phyloP scores from a whole-genome alignment of 2,888 invertebrate genomes.

The Hesperia comma region DNA sequence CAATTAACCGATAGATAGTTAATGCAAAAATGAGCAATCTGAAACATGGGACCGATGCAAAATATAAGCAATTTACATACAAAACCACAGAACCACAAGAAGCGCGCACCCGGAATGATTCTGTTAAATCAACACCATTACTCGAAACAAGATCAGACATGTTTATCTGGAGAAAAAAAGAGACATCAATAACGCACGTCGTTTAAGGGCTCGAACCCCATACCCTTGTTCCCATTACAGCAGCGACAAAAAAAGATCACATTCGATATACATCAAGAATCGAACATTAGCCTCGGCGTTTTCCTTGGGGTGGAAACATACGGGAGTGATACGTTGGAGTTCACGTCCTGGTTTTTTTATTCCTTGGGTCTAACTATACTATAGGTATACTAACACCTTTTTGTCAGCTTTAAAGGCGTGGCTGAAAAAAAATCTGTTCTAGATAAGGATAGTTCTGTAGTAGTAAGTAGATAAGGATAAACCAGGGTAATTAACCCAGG shows the following conservation, averaged over 20 bases:
- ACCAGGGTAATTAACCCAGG: too few relatives aligned
- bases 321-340: constrained; percentile 40
- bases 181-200: constrained; percentile 75
- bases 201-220: constrained; percentile 56
- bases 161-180: constrained; percentile 66
- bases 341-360: constrained; percentile 5
- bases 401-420: too few relatives aligned
- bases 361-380: too few relatives aligned
- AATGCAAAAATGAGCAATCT: background rate
- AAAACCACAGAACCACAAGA: constrained; percentile 36
- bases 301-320: constrained; percentile 50
- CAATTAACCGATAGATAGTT: too few relatives aligned
- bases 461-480: too few relatives aligned
- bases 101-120: constrained; percentile 44
- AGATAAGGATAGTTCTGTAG: too few relatives aligned
- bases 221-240: constrained; percentile 56
- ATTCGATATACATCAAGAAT: constrained; percentile 79
- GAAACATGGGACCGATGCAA: background rate
- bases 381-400: too few relatives aligned
- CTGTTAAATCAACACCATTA: constrained; percentile 62
- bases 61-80: constrained; percentile 37
- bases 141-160: constrained; percentile 57
- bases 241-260: constrained; percentile 63
- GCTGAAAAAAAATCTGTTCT: too few relatives aligned
- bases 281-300: constrained; percentile 68